Evolutionary conservation across 1,140 invertebrate genomes (phyloP).

Genomic region (Himalopsyche phryganea): DNA sequence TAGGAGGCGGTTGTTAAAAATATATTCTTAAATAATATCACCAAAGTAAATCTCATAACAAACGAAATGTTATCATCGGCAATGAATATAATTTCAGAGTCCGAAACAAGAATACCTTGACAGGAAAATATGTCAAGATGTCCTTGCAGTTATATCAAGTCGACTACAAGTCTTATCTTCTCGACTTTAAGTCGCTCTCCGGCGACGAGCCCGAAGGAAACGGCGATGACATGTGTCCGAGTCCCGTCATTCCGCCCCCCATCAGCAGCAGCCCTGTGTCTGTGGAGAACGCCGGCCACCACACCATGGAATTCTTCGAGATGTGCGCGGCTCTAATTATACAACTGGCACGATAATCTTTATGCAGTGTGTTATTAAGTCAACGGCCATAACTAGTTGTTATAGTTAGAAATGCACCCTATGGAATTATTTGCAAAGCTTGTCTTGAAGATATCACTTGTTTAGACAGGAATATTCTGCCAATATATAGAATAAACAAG

Average conservation of each 20-base stretch:
- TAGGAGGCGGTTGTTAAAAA: too few relatives aligned
- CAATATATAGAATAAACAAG: too few relatives aligned
- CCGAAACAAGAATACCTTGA: slow-evolving; percentile 79
- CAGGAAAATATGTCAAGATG: slow-evolving; percentile 89
- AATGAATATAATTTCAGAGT: slow-evolving; percentile 64
- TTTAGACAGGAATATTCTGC: too few relatives aligned
- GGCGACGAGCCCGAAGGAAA: slow-evolving; percentile 66
- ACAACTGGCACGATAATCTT: slow-evolving; percentile 86
- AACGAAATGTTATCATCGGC: too few relatives aligned
- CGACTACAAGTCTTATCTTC: slow-evolving; percentile 93
- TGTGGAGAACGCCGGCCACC: slow-evolving; percentile 62
- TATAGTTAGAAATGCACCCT: too few relatives aligned
- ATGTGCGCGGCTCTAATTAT: slow-evolving; percentile 99
- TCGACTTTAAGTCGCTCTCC: slow-evolving; percentile 95
- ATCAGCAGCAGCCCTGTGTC: slow-evolving; percentile 23
- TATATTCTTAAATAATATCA: too few relatives aligned
- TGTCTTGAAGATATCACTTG: too few relatives aligned
- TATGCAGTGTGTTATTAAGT: background rate
- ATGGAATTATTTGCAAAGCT: too few relatives aligned
- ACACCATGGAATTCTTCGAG: slow-evolving; percentile 99
- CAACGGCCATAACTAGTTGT: too few relatives aligned
- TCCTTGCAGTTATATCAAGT: slow-evolving; percentile 98
- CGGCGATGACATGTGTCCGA: slow-evolving; percentile 55
- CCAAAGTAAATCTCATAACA: too few relatives aligned
- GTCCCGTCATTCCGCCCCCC: slow-evolving; percentile 33